Evolutionary conservation across 1,140 invertebrate genomes (phyloP).

Genomic region (Trachymyrmex septentrionalis): DNA sequence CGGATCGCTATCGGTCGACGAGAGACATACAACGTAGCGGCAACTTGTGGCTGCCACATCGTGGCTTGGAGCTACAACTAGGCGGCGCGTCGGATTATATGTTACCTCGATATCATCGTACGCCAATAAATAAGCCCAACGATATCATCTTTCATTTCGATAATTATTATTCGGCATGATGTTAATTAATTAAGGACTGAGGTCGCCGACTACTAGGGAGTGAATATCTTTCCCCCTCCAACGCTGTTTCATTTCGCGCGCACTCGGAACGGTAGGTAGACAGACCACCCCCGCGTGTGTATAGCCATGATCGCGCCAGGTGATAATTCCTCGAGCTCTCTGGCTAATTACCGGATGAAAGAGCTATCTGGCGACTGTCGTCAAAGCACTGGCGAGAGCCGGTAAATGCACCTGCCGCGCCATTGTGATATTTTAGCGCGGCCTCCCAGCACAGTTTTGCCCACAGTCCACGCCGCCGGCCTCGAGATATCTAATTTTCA

Average conservation of each 20-base stretch:
- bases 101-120: slow-evolving; percentile 73
- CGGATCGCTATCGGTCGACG: slow-evolving; percentile 74
- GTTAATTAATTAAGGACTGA: slow-evolving; percentile 79
- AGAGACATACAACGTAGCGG: slow-evolving; percentile 8
- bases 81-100: slow-evolving; percentile 52
- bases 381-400: slow-evolving; percentile 76
- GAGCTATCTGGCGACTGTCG: slow-evolving; percentile 82
- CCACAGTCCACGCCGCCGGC: slow-evolving; percentile 20
- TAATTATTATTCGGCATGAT: slow-evolving; percentile 84
- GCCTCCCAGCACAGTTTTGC: slow-evolving; percentile 25
- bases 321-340: slow-evolving; percentile 83
- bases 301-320: slow-evolving; percentile 76
- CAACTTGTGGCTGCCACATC: not conserved
- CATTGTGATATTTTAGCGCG: slow-evolving; percentile 75
- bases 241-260: slow-evolving; percentile 3
- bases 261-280: slow-evolving; percentile 45
- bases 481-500: slow-evolving; percentile 72
- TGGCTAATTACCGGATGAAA: slow-evolving; percentile 84
- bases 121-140: slow-evolving; percentile 81
- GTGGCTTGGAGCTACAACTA: slow-evolving; percentile 28
- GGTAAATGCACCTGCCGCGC: slow-evolving; percentile 71
- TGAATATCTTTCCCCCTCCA: not conserved
- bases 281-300: slow-evolving; percentile 33
- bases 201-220: slow-evolving; percentile 10
- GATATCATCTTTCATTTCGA: slow-evolving; percentile 84